These are phyloP conservation scores for Turnix velox DNA, from an alignment of 2,113 vertebrate genomes.

Conservation along the genomic window DNA sequence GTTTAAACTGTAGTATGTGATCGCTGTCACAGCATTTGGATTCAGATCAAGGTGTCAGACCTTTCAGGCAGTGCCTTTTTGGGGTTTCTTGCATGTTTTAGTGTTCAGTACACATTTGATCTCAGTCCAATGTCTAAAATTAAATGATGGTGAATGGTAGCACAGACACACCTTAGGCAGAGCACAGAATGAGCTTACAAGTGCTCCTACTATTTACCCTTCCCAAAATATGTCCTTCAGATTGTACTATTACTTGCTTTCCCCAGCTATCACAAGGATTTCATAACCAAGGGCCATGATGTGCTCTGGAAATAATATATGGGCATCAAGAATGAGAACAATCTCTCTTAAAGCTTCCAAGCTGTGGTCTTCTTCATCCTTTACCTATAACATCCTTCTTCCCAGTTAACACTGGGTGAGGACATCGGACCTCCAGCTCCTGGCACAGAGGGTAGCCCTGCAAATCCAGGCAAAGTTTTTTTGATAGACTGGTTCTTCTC, in stretches of 20 bases:
- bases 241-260: accelerated
- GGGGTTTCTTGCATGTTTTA: accelerated
- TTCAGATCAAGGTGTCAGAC: not conserved
- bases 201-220: not conserved
- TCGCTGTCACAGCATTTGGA: not conserved
- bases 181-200: not conserved
- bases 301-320: not conserved
- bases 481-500: not conserved
- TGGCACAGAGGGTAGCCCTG: not conserved
- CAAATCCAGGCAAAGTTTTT: not conserved
- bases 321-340: not conserved
- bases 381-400: not conserved
- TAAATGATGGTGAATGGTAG: not conserved
- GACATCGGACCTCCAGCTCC: accelerated
- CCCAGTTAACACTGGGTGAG: accelerated
- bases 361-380: not conserved
- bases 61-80: not conserved
- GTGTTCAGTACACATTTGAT: not conserved
- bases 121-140: not conserved
- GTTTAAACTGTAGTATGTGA: not conserved
- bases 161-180: not conserved
- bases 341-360: not conserved
- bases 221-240: not conserved
- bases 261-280: not conserved
- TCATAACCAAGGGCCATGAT: not conserved